A percentile compares a stretch with the other conserved stretches of the same genome.
Evolutionary conservation across 1,140 invertebrate species (phyloP).

Genomic region (Drosophila pruinosa): DNA sequence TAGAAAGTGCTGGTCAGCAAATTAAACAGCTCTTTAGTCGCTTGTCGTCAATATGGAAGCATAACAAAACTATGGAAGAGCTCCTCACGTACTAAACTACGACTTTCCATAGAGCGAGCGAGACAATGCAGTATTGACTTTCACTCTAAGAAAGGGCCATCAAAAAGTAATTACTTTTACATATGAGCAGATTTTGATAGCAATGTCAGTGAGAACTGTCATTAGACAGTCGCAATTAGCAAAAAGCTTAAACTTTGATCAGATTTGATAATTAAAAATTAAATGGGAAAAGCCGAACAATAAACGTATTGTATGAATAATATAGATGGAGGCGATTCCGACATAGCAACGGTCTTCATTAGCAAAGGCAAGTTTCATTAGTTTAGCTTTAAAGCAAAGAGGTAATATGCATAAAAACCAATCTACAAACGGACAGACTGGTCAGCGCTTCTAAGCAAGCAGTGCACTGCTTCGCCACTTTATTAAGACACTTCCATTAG

Average conservation of each 20-base stretch:
- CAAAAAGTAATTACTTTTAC: background rate
- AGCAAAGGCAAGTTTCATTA: no score
- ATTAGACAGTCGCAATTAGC: background rate
- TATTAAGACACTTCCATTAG: slow-evolving; percentile 39
- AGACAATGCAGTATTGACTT: slow-evolving; percentile 30
- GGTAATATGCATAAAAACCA: no score
- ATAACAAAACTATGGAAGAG: slow-evolving; percentile 55
- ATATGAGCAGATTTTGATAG: no score
- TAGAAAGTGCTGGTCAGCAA: slow-evolving; percentile 44
- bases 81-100: slow-evolving; percentile 33
- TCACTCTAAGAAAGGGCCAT: slow-evolving; percentile 22
- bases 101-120: background rate
- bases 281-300: no score
- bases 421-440: no score
- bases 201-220: background rate
- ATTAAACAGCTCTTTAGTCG: slow-evolving; percentile 44
- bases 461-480: background rate
- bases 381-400: no score
- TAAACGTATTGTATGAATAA: no score
- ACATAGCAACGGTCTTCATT: no score
- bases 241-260: background rate
- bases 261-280: no score
- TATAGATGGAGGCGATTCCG: no score
- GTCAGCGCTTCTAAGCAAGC: no score
- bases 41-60: slow-evolving; percentile 67